phyloP scores from a whole-genome alignment of 2,113 vertebrate species.

The Cavia aperea region DNA sequence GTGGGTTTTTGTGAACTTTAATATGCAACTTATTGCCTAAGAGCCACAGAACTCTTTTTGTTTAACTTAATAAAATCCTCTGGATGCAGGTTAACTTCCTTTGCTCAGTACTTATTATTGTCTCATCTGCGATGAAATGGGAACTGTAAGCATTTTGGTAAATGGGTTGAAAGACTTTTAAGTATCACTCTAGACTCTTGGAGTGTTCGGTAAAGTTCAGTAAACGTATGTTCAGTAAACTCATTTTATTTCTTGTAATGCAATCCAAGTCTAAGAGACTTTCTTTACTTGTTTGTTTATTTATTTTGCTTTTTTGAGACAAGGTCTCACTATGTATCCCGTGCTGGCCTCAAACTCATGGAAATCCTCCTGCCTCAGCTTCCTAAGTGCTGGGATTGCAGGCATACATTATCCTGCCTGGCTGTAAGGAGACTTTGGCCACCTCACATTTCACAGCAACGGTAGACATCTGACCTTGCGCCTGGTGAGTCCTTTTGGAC shows the following conservation, averaged over 20 bases:
- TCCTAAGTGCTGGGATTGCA: not conserved
- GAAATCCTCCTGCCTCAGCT: not conserved
- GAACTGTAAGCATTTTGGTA: constrained; percentile 51
- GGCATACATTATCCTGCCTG: not conserved
- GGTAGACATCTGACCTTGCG: not conserved
- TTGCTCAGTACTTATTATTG: constrained; percentile 52
- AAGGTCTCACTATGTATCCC: not conserved
- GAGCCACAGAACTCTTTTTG: constrained; percentile 32
- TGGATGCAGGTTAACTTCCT: constrained; percentile 45
- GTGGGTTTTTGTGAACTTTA: constrained; percentile 42
- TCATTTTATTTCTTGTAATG: constrained; percentile 44
- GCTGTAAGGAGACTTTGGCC: not conserved
- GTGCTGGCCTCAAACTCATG: not conserved
- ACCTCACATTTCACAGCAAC: not conserved
- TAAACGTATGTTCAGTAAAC: constrained; percentile 2
- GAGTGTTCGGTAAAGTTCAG: not conserved
- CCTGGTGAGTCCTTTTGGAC: not conserved
- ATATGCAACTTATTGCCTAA: constrained; percentile 24
- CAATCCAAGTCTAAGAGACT: constrained; percentile 31
- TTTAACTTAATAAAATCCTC: constrained; percentile 48
- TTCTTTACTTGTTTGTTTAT: not conserved
- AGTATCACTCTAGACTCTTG: not conserved
- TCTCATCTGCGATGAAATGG: constrained; percentile 29
- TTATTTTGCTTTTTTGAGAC: not conserved
- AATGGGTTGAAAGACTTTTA: constrained; percentile 27